Conservation (phyloP, 2,113 vertebrate species). For the Lamprologus speciosus region DNA sequence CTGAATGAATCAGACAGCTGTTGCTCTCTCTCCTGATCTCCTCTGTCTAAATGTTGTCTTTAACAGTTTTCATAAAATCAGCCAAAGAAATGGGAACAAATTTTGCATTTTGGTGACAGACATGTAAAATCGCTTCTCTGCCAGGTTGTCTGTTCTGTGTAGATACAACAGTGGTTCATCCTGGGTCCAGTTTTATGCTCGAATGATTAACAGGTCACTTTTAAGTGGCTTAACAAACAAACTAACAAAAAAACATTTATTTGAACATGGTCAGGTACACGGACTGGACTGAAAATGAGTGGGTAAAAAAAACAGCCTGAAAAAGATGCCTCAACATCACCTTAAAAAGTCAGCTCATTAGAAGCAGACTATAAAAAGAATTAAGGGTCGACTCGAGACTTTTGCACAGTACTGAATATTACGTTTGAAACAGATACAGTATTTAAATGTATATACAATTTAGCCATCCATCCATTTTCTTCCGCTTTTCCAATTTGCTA, state of each 20-base stretch:
- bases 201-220: background rate
- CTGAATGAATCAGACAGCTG: background rate
- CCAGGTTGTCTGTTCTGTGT: background rate
- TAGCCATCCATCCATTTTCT: background rate
- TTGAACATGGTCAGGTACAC: background rate
- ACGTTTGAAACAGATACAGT: background rate
- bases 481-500: background rate
- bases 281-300: background rate
- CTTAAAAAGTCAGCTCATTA: background rate
- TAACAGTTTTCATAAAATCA: background rate
- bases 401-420: background rate
- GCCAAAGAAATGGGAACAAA: background rate
- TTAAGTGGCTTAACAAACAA: background rate
- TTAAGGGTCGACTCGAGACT: background rate
- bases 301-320: background rate
- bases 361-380: background rate
- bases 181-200: background rate
- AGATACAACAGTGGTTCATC: background rate
- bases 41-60: background rate
- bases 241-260: background rate
- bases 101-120: background rate
- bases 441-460: background rate
- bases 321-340: background rate
- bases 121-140: background rate
- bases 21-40: background rate